These are phyloP conservation scores for Lasioglossum vierecki DNA, from an alignment of 2,888 invertebrate species.

Conservation along the genomic window DNA sequence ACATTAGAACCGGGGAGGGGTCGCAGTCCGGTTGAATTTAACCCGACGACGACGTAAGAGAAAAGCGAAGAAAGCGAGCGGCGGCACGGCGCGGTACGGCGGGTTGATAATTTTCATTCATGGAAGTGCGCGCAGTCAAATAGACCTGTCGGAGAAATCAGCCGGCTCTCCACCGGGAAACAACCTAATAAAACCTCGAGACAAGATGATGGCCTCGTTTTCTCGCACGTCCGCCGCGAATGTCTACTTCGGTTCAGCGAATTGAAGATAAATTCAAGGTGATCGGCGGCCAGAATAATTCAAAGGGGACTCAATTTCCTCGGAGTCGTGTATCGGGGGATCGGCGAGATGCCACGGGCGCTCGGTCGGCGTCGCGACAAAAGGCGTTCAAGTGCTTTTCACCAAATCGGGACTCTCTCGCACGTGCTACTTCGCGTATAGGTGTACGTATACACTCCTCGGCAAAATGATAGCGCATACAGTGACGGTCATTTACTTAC, in stretches of 20 bases:
- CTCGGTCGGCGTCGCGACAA: conserved; percentile 25
- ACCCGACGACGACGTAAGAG: background rate
- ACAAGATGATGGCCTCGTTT: conserved; percentile 12
- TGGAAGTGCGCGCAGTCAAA: background rate
- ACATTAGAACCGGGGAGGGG: background rate
- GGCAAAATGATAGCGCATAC: background rate
- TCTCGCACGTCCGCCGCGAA: background rate
- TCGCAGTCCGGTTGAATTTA: background rate
- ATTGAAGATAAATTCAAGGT: background rate
- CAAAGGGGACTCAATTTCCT: conserved; percentile 18
- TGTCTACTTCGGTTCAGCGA: background rate
- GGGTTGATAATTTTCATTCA: conserved; percentile 6
- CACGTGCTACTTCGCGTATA: conserved; percentile 49
- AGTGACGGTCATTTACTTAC: background rate
- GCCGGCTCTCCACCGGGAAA: background rate
- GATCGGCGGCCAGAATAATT: conserved; percentile 19
- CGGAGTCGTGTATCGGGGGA: conserved; percentile 10
- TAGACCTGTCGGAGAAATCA: background rate
- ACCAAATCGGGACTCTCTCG: conserved; percentile 55
- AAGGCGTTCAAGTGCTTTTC: conserved; percentile 55
- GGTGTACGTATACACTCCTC: background rate
- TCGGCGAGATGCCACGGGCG: conserved; percentile 4
- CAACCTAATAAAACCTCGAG: conserved; percentile 17
- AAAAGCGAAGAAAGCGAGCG: background rate
- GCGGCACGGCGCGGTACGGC: too few species aligned